Percentiles rank a stretch among this genome's conserved stretches.
phyloP scores from a whole-genome alignment of 1,140 invertebrate species.

The Danaus melanippus region DNA sequence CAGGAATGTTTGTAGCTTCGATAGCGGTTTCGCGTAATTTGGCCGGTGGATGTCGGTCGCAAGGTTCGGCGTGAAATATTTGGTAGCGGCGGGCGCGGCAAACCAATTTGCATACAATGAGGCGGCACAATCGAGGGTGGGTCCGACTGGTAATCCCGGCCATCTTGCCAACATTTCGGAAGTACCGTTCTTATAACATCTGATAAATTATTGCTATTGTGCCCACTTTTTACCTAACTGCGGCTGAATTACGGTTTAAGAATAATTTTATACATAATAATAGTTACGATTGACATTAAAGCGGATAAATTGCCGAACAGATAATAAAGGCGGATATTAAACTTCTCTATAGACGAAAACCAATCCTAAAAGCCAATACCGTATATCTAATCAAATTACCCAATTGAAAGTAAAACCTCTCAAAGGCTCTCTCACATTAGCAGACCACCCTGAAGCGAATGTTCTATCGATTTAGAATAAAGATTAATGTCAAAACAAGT shows the following conservation, averaged over 20 bases:
- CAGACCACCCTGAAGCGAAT: constrained; percentile 16
- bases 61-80: constrained; percentile 48
- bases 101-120: constrained; percentile 55
- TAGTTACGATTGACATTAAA: too few species aligned
- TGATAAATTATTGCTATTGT: constrained; percentile 38
- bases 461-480: constrained; percentile 6
- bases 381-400: constrained; percentile 19
- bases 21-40: constrained; percentile 30
- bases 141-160: constrained; percentile 33
- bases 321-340: too few species aligned
- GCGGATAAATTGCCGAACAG: too few species aligned
- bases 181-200: constrained; percentile 48
- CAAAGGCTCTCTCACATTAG: constrained; percentile 17
- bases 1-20: constrained; percentile 30
- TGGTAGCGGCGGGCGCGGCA: constrained; percentile 45
- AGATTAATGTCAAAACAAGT: constrained; percentile 23
- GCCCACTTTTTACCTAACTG: too few species aligned
- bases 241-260: too few species aligned
- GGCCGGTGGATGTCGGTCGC: constrained; percentile 33
- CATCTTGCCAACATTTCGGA: constrained; percentile 51
- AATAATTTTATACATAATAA: too few species aligned
- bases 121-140: constrained; percentile 42
- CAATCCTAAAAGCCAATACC: constrained; percentile 10
- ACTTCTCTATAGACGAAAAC: too few species aligned
- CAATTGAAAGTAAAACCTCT: constrained; percentile 16